phyloP scores from a whole-genome alignment of 64 coral and sea anemone species.

The Stichodactyla helianthus region DNA sequence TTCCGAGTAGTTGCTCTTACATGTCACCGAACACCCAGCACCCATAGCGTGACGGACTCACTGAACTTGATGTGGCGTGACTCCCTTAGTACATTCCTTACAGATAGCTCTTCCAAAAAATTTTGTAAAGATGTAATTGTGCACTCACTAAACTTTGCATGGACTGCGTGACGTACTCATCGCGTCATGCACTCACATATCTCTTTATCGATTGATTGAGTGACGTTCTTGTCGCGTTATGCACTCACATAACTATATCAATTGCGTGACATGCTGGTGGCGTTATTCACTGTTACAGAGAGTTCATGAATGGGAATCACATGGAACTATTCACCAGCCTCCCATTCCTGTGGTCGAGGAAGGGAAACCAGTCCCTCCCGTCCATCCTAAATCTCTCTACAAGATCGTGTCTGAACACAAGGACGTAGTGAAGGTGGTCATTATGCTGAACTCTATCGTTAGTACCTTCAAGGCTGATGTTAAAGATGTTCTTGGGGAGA shows the following conservation, averaged over 20 bases:
- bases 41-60: no score
- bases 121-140: no score
- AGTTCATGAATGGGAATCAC: conserved; percentile 83
- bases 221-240: no score
- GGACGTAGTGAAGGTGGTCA: conserved; percentile 94
- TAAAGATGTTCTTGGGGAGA: conserved; percentile 72
- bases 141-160: no score
- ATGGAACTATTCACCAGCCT: conserved; percentile 86
- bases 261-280: background rate
- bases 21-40: no score
- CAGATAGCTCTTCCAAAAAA: no score
- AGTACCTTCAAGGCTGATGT: conserved; percentile 92
- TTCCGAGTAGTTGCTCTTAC: no score
- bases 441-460: conserved; percentile 84
- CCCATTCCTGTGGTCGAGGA: conserved; percentile 88
- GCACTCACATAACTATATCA: background rate
- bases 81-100: no score
- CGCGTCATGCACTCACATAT: background rate
- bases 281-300: conserved; percentile 25
- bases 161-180: background rate
- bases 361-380: conserved; percentile 86
- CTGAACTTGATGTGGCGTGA: no score
- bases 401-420: conserved; percentile 99
- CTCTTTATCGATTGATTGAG: background rate
- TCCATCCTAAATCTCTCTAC: conserved; percentile 77